Evolutionary conservation across 2,797 vertebrate species (phyloP).

Genomic region (Falco cherrug): DNA sequence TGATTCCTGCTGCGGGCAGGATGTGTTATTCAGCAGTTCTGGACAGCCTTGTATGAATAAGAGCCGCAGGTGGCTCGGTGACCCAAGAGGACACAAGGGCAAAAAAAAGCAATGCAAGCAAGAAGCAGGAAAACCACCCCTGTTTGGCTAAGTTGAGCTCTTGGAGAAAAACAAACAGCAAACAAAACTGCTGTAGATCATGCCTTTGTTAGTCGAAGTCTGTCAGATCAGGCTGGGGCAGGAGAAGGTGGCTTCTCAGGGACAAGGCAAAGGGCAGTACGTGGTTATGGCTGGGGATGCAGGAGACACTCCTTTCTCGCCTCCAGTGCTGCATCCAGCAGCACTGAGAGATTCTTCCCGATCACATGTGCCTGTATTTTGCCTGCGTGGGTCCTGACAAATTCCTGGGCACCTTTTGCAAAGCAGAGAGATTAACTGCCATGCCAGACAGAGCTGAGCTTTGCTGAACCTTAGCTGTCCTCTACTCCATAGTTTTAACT

Average conservation of each 20-base stretch:
- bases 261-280: neutral
- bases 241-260: neutral
- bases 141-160: constrained; percentile 12
- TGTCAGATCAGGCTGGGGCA: neutral
- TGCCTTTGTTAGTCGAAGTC: neutral
- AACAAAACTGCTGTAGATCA: neutral
- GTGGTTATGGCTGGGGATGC: neutral
- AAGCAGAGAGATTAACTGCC: constrained; percentile 15
- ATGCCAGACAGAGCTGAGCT: neutral
- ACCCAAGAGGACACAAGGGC: neutral
- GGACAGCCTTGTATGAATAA: neutral
- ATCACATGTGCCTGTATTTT: neutral
- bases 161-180: neutral
- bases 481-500: neutral
- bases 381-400: neutral
- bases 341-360: neutral
- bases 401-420: neutral
- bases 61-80: constrained; percentile 35
- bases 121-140: constrained; percentile 17
- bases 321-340: neutral
- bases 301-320: neutral
- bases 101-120: neutral
- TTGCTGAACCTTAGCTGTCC: neutral
- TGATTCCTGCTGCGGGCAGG: neutral
- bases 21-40: neutral